Base-by-base conservation (phyloP, 2,113 vertebrate genomes). In the Anser brachyrhynchus region DNA sequence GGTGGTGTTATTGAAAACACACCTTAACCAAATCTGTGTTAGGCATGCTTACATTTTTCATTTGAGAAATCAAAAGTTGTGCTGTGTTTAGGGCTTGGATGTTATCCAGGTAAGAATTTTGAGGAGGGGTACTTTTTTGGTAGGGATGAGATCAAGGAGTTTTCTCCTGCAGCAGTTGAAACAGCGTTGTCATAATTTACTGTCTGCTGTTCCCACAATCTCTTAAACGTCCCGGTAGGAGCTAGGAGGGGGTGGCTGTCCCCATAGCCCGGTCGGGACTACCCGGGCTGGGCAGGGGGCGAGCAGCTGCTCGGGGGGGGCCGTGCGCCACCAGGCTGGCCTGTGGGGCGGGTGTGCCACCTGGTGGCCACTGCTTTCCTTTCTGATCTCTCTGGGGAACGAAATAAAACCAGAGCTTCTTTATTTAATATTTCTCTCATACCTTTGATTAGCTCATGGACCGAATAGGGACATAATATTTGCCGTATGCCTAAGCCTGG, bases 381-480 rank as follows among this genome's bases (percentile, higher is more conserved):
- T 6, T 23, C 16, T 5, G 13, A 17, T 8, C n/a, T 43, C 13
- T 13, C 25, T 1, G 22, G 41, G 23, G 33, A 33, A 4, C 7
- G 6, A 3, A 3, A 7, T 13, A n/a, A 10, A 37, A 26, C 9
- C 46, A 1, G 14, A 25, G 35, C 52, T 31, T 54, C 43, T 39
- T 3, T 39, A 2, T 23, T 13, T 19, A 29, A 10, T 6, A 5
- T 19, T 35, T 8, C 12, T 16, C 57, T 3, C 33, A 13, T 19
- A 0, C n/a, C 20, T 8, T 10, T 8, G 8, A 25, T 21, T 12
- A 2, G 1, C 29, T 3, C 73, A 0, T 21, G 13, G 31, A 1
- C 14, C 0, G 41, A 10, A 51, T 0, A 18, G 46, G 51, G 11
- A 28, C 19, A 16, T 0, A 3, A 1, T 0, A 2, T 5, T 0